Percentiles rank a stretch among this genome's conserved stretches.
These are phyloP conservation scores for Cacatua alba DNA, from an alignment of 2,113 vertebrate genomes.

Conservation along the genomic window DNA sequence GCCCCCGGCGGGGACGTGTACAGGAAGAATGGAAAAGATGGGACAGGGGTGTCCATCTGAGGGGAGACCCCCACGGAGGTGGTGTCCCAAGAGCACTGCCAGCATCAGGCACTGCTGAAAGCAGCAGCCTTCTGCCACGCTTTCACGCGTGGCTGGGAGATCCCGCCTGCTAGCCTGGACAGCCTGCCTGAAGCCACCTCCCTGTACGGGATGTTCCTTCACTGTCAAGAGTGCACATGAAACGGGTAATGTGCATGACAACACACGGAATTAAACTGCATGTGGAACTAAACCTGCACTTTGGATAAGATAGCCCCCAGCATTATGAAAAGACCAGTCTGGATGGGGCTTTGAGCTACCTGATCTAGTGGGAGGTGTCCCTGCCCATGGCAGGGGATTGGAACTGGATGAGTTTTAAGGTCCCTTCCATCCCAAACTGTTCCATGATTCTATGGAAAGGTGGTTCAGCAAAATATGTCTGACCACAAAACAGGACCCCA, in stretches of 20 bases:
- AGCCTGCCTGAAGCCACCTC: not conserved
- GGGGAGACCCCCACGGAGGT: accelerated
- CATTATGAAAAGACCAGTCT: not conserved
- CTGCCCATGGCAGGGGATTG: not conserved
- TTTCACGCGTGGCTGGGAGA: not conserved
- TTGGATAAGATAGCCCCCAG: not conserved
- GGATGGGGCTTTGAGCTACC: not conserved
- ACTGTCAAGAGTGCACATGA: accelerated
- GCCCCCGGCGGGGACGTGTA: not conserved
- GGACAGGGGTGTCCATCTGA: accelerated
- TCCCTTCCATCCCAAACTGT: not conserved
- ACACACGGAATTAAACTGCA: not conserved
- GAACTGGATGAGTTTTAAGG: not conserved
- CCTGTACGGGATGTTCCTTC: accelerated
- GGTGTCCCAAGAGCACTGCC: not conserved
- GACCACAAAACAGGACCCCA: not conserved
- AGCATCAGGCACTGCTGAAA: not conserved
- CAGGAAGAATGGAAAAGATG: not conserved
- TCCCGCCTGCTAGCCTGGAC: too few species aligned
- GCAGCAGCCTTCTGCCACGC: not conserved
- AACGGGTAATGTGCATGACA: not conserved
- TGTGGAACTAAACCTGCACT: not conserved
- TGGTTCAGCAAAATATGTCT: not conserved
- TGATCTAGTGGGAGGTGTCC: not conserved
- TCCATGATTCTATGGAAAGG: not conserved